Evolutionary conservation across 2,113 vertebrate species (phyloP), one percentile per base, ranked within the genome.

Genomic region (Rhabdomys dilectus): DNA sequence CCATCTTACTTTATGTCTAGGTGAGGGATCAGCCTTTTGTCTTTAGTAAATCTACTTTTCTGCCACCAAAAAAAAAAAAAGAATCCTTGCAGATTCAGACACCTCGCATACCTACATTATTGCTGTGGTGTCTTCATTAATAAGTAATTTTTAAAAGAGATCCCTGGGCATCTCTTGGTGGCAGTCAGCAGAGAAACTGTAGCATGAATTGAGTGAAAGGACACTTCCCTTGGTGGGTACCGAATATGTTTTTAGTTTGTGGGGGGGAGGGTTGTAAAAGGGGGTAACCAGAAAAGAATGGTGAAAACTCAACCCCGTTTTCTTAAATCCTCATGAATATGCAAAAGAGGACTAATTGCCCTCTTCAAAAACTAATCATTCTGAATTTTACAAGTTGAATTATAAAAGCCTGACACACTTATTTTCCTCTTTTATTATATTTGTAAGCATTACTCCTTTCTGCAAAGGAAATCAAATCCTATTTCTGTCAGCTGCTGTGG

Each of bases 381-480:
- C 77, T 96, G 98, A 98, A 98, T 98, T 99, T 98, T 97, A 98
- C 98, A 87, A 98, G 98, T 93, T 97, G 84, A 98, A 98, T 98
- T 98, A 97, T 96, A 96, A 98, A 85, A 97, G 98, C 98, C 97
- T 98, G 98, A 98, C 98, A 98, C 98, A 98, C 97, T 98, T 98
- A 98, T 98, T 98, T 98, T 97, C 94, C 97, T 92, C 97, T 98
- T 98, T 98, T 98, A 98, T 99, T 98, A 98, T 98, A 98, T 99
- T 98, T 98, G 98, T 98, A 99, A 99, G 98, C 98, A 98, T 97
- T 98, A 98, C 98, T 98, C 98, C 97, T 89, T 89, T 98, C 94
- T 98, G 98, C 98, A 99, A 99, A 98, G 98, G 98, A 98, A 99
- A 99, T 98, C 98, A 99, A 97, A 98, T 96, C 98, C 98, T 98